phyloP scores from a whole-genome alignment of 2,797 vertebrate species.

The Natrix natrix region DNA sequence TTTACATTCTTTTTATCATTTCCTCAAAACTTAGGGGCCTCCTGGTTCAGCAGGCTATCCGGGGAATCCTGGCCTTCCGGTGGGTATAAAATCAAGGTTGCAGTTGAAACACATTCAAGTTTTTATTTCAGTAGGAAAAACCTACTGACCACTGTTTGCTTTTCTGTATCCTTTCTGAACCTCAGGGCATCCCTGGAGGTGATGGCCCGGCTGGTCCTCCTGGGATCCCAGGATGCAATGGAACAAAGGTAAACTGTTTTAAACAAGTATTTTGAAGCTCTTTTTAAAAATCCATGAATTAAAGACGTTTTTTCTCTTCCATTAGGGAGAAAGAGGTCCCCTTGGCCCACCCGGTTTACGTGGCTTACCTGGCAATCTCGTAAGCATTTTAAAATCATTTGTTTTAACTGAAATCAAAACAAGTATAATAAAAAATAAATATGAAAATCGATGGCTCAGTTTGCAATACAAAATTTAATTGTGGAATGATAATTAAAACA shows the following conservation, averaged over 20 bases:
- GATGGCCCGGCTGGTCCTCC: slow-evolving; percentile 86
- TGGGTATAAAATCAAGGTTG: slow-evolving; percentile 69
- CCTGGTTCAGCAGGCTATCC: slow-evolving; percentile 86
- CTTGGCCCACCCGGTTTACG: slow-evolving; percentile 80
- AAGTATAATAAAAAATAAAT: not conserved
- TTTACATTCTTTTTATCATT: slow-evolving; percentile 6
- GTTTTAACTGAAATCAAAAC: not conserved
- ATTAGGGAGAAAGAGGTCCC: slow-evolving; percentile 87
- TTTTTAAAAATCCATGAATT: not conserved
- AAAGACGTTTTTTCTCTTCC: slow-evolving; percentile 37
- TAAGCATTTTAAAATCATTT: slow-evolving; percentile 66
- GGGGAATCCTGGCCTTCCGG: slow-evolving; percentile 92
- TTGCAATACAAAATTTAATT: slow-evolving; percentile 21
- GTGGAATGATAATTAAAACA: not conserved
- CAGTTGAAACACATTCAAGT: not conserved
- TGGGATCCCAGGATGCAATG: slow-evolving; percentile 97
- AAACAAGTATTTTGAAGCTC: not conserved
- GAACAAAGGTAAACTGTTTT: slow-evolving; percentile 84
- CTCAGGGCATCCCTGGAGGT: slow-evolving; percentile 92
- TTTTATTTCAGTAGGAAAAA: not conserved
- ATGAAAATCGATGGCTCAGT: not conserved
- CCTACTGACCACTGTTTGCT: not conserved
- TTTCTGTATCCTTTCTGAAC: slow-evolving; percentile 28
- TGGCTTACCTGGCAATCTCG: slow-evolving; percentile 82
- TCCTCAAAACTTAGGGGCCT: slow-evolving; percentile 78